Evolutionary conservation across 2,797 vertebrate genomes (phyloP).

Genomic region (Hemitrygon akajei): DNA sequence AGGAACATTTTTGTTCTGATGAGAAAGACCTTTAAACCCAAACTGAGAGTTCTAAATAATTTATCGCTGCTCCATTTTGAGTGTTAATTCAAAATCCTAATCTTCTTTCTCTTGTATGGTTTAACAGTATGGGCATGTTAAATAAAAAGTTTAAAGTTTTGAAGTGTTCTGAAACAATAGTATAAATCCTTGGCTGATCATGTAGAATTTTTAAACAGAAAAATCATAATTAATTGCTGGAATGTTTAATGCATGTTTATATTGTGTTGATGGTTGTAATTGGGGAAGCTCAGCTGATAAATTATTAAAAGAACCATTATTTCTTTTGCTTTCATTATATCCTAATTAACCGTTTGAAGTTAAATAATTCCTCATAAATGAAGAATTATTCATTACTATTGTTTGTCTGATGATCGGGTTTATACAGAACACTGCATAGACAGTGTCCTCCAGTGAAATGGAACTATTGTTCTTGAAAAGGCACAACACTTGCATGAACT

Average conservation of each 20-base stretch:
- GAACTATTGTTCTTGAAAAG: background rate
- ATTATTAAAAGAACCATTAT: too few relatives aligned
- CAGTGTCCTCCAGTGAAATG: background rate
- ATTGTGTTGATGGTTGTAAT: too few relatives aligned
- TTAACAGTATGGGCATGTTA: background rate
- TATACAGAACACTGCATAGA: background rate
- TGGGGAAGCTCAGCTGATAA: too few relatives aligned
- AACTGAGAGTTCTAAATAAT: background rate
- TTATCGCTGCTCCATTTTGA: background rate
- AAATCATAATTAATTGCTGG: too few relatives aligned
- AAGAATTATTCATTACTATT: background rate
- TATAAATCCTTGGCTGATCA: background rate
- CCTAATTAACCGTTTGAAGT: too few relatives aligned
- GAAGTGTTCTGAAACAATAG: background rate
- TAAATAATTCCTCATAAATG: background rate
- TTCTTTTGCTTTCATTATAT: too few relatives aligned
- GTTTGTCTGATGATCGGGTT: background rate
- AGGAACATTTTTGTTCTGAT: background rate
- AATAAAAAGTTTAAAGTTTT: background rate
- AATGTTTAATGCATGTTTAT: too few relatives aligned
- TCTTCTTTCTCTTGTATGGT: background rate
- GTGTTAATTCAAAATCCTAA: background rate
- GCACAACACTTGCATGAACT: background rate
- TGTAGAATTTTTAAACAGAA: too few relatives aligned
- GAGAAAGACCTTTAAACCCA: background rate